Base-by-base conservation (phyloP, 2,888 invertebrate genomes). In the Cetonia aurata region DNA sequence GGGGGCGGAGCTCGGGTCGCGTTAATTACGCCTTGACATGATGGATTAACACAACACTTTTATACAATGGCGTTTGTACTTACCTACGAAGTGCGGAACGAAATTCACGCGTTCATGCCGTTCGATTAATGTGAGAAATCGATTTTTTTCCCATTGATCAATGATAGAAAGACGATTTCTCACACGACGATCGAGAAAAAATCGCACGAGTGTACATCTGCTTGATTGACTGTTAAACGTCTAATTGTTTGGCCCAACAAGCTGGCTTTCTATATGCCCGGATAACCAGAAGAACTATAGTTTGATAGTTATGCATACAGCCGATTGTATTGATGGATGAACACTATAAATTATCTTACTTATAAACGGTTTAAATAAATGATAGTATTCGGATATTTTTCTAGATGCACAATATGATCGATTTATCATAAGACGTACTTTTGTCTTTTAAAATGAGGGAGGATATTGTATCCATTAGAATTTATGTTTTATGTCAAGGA, bases 241-340 rank as follows among this genome's bases (percentile, higher is more conserved):
- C 53, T 53, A 53, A 53, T 53, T 53, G 53, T 53, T 53, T 31
- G 19, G 25, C n/a, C n/a, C 53, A 53, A 53, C 53, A 31, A 53
- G 25, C 53, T 53, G 12, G 25, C 53, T 19, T 31, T 31, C 31
- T 31, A 53, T 52, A 15, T 53, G 25, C 4, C 25, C 25, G 25
- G 25, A 25, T 25, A 4, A 25, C 1, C 25, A 25, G 25, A 4
- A 3, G 25, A 25, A 25, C 25, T 1, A 25, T 25, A 25, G 25
- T 25, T 1, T 25, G 25, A 25, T 25, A 1, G 25, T n/a, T n/a
- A n/a, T 4, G 25, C 25, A 25, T 25, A 25, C 4, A 25, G 25
- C 4, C 25, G 25, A 25, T 25, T 25, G 25, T 25, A 25, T 25
- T 25, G 25, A 3, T 4, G 25, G 25, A 25, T 25, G 25, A 4